These are phyloP conservation scores for Gisinianus flammeolus DNA, from an alignment of 2,888 invertebrate genomes.

Conservation along the genomic window DNA sequence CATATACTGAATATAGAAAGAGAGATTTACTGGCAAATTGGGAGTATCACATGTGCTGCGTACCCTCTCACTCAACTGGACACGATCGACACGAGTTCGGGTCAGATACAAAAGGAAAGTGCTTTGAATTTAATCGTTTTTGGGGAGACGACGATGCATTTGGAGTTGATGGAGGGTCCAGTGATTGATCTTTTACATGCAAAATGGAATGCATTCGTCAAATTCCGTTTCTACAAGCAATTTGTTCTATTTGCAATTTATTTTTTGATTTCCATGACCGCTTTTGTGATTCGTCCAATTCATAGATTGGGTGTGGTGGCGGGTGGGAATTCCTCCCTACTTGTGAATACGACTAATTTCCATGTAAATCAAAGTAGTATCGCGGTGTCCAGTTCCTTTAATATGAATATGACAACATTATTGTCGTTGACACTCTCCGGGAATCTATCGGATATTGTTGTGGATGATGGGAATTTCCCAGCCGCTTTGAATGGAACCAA, in stretches of 20 bases:
- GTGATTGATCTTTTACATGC: slow-evolving; percentile 91
- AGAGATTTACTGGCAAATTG: slow-evolving; percentile 93
- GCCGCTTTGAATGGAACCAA: slow-evolving; percentile 6
- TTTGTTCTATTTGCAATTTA: slow-evolving; percentile 90
- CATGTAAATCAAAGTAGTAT: not conserved
- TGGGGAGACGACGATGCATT: slow-evolving; percentile 83
- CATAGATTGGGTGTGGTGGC: slow-evolving; percentile 61
- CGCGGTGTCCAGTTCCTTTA: not conserved
- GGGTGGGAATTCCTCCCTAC: slow-evolving; percentile 40
- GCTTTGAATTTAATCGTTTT: slow-evolving; percentile 95
- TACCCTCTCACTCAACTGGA: slow-evolving; percentile 95
- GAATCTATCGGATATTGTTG: slow-evolving; percentile 10
- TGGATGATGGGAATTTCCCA: slow-evolving; percentile 33
- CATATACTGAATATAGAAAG: slow-evolving; percentile 95
- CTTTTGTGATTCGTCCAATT: slow-evolving; percentile 88
- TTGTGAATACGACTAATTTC: not conserved
- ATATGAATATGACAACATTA: not conserved
- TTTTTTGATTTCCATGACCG: slow-evolving; percentile 84
- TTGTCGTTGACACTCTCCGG: not conserved
- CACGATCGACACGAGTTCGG: slow-evolving; percentile 89
- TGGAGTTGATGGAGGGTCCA: slow-evolving; percentile 93
- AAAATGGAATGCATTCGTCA: slow-evolving; percentile 98
- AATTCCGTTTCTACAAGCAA: slow-evolving; percentile 87
- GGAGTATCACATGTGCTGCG: slow-evolving; percentile 93
- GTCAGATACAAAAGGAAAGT: slow-evolving; percentile 92